Conservation (phyloP, 2,113 vertebrate genomes). For the Aldabrachelys gigantea region DNA sequence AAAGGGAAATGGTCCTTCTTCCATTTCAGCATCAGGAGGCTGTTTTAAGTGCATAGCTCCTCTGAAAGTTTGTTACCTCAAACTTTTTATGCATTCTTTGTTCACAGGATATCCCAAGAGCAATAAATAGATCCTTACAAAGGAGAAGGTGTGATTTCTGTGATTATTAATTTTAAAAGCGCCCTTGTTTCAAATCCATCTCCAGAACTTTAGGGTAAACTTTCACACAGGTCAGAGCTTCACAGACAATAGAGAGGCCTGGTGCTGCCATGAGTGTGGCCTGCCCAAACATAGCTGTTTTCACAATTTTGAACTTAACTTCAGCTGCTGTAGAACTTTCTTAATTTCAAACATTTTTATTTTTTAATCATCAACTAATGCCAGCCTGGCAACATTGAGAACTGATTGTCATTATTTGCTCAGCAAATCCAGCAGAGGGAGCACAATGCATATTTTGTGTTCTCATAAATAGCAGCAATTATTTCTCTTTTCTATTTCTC, state of each 20-base stretch:
- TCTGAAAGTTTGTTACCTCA: neutral
- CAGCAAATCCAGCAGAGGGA: constrained; percentile 28
- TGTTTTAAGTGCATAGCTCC: accelerated
- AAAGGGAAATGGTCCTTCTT: neutral
- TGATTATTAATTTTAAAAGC: constrained; percentile 48
- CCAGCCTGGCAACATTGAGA: neutral
- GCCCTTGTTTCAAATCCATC: constrained; percentile 48
- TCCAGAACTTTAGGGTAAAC: constrained; percentile 58
- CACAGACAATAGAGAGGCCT: constrained; percentile 4
- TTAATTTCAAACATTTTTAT: constrained; percentile 55
- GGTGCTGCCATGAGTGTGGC: constrained; percentile 28
- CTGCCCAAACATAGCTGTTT: constrained; percentile 31
- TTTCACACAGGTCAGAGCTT: constrained; percentile 44
- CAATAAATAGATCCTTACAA: neutral
- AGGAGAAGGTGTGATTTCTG: constrained; percentile 35
- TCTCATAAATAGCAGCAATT: neutral
- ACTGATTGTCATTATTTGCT: neutral
- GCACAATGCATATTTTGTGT: neutral
- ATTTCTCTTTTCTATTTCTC: neutral
- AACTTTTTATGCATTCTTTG: neutral
- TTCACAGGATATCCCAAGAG: neutral
- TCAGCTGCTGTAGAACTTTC: constrained; percentile 1
- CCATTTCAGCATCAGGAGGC: neutral
- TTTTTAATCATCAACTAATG: neutral
- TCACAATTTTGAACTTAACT: constrained; percentile 16